Base-by-base conservation (phyloP, 2,113 vertebrate genomes). In the Osmerus mordax region DNA sequence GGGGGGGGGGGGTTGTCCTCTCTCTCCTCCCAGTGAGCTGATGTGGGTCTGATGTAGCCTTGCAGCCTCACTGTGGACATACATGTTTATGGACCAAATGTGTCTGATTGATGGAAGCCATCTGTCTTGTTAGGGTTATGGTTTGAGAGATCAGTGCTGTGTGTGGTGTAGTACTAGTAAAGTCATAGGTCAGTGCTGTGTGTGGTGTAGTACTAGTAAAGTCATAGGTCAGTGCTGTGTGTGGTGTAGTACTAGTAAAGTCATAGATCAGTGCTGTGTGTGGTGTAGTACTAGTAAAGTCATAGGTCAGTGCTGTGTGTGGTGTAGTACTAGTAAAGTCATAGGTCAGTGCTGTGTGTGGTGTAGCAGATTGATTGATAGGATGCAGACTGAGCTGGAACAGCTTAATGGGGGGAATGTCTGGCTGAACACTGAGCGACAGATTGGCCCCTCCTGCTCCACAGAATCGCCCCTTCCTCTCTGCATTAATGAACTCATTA, bases 361-460 rank as follows among this genome's bases (percentile, higher is more conserved):
- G 14, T 51, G 70, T 65, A 67, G 78, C 74, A 23, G 41, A 47
- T 47, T 47, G 41, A 47, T 47, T 47, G 41, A 47, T 47, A 47
- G 9, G 41, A 4, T 47, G 9, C 41, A 12, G 41, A 47, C 5
- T 47, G 41, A 47, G 41, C 2, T 47, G 41, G 41, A 47, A 72
- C 67, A 78, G 76, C 71, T 78, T 73, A 79, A 73, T 77, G 58
- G 63, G 83, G 84, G 81, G 78, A 73, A 14, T 75, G 63, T 68
- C 83, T 89, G 89, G 87, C 86, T 53, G 63, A 67, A 78, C 87
- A 89, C 79, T 1, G 56, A 76, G 84, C 74, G 84, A 88, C 88
- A 89, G 89, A 88, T 89, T 88, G 87, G 82, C 76, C 74, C 87
- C 83, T 81, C 76, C 83, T 87, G 85, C 77, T 87, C 81, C 86